These are phyloP conservation scores for Sphaerodactylus townsendi DNA, from an alignment of 2,113 vertebrate species.

Conservation along the genomic window DNA sequence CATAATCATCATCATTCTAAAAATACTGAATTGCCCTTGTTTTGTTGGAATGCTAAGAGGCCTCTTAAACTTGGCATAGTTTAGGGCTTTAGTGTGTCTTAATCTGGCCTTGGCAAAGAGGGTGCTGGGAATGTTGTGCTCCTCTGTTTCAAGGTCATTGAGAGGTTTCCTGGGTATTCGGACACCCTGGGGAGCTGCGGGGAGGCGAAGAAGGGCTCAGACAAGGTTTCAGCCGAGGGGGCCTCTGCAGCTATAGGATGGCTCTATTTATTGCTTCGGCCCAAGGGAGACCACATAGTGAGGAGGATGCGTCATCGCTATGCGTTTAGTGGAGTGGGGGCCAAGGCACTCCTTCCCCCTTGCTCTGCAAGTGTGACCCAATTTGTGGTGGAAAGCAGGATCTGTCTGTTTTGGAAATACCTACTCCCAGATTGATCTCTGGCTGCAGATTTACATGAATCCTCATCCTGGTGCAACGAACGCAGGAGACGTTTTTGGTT, in stretches of 20 bases:
- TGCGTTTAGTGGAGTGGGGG: not conserved
- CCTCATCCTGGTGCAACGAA: no score
- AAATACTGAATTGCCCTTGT: no score
- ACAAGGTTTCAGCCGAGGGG: not conserved
- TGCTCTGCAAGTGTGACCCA: not conserved
- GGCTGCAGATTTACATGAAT: not conserved
- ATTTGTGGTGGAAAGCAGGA: not conserved
- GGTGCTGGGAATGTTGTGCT: not conserved
- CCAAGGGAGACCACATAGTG: conserved; percentile 8
- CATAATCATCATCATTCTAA: no score
- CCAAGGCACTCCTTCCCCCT: not conserved
- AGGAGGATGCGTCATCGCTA: not conserved
- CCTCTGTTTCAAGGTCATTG: conserved; percentile 7
- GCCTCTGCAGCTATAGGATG: not conserved
- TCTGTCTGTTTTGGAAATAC: not conserved
- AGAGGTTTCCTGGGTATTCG: not conserved
- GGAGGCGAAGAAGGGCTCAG: not conserved
- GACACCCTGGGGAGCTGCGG: not conserved
- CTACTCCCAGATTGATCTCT: not conserved
- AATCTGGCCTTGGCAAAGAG: not conserved
- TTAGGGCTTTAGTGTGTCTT: no score
- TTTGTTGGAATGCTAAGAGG: no score
- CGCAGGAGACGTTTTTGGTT: not conserved
- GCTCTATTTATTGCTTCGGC: conserved; percentile 12
- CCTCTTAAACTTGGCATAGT: no score